phyloP scores from a whole-genome alignment of 2,888 invertebrate species.

The Nysson spinosus region DNA sequence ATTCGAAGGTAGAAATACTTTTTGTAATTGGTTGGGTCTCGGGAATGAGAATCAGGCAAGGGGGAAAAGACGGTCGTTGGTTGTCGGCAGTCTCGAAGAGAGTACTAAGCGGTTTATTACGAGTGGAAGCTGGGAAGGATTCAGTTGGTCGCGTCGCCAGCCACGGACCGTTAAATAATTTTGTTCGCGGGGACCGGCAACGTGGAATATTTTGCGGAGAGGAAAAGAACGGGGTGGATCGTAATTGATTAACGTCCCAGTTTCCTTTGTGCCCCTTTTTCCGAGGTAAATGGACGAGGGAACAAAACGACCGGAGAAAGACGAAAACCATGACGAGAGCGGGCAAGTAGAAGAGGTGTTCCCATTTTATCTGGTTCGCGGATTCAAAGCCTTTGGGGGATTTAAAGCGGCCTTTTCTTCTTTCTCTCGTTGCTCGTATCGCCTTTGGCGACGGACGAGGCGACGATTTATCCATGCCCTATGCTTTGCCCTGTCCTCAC shows the following conservation, averaged over 20 bases:
- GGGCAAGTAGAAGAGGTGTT: constrained; percentile 8
- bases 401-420: constrained; percentile 16
- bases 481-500: background rate
- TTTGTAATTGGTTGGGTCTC: constrained; percentile 17
- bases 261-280: constrained; percentile 24
- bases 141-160: no score
- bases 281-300: background rate
- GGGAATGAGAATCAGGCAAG: background rate
- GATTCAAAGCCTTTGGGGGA: constrained; percentile 18
- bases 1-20: constrained; percentile 8
- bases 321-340: constrained; percentile 1
- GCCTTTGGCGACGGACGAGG: constrained; percentile 2
- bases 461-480: background rate
- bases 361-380: constrained; percentile 18
- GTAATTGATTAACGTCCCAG: constrained; percentile 34
- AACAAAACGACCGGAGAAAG: background rate
- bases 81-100: no score
- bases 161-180: no score
- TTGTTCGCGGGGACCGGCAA: no score
- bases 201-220: background rate
- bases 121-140: no score
- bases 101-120: no score
- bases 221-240: background rate
- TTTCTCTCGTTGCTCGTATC: constrained; percentile 11
- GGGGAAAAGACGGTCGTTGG: no score